phyloP scores from a whole-genome alignment of 2,888 invertebrate species.

The Campoletis raptor region DNA sequence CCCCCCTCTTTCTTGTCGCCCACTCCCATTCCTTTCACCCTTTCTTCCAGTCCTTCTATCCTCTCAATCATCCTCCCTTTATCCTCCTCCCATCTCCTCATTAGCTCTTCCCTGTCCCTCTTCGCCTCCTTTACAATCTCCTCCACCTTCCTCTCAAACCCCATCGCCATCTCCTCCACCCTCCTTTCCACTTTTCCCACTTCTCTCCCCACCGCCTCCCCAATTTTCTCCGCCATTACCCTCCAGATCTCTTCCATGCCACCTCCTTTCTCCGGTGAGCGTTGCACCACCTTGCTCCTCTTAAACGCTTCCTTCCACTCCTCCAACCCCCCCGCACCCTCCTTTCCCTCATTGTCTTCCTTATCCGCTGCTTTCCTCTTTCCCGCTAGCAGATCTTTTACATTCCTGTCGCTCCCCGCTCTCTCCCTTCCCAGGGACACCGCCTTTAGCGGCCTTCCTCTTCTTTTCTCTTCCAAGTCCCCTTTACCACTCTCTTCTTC shows the following conservation, averaged over 20 bases:
- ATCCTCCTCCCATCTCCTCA: neutral
- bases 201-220: neutral
- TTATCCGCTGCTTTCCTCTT: slow-evolving; percentile 19
- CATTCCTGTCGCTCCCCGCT: neutral
- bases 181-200: neutral
- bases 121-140: neutral
- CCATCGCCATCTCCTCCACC: neutral
- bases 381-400: slow-evolving; percentile 7
- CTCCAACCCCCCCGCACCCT: neutral
- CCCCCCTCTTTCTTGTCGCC: neutral
- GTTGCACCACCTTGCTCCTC: neutral
- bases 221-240: neutral
- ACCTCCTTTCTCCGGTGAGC: neutral
- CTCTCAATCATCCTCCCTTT: neutral
- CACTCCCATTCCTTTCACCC: neutral
- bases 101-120: neutral
- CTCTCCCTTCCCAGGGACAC: neutral
- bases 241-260: neutral
- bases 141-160: neutral
- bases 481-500: too few species aligned
- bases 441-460: neutral
- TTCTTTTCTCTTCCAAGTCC: too few species aligned
- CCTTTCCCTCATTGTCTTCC: neutral
- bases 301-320: neutral
- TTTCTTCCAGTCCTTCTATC: neutral